These are phyloP conservation scores for Geotrypetes seraphini DNA, from an alignment of 2,797 vertebrate species.

Conservation along the genomic window DNA sequence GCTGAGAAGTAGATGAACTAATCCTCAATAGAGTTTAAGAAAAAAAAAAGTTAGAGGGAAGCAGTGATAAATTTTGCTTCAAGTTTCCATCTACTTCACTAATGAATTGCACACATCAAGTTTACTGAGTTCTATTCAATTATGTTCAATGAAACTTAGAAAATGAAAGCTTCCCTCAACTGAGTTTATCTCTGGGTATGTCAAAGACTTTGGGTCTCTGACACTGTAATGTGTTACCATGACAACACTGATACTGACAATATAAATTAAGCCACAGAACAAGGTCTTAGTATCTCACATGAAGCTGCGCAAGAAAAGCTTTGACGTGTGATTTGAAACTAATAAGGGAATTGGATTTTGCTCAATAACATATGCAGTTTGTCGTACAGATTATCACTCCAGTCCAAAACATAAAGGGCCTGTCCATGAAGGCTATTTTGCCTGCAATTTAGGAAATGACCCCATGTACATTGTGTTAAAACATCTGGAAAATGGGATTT, in stretches of 20 bases:
- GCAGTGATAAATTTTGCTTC: too few species aligned
- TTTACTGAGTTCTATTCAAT: too few species aligned
- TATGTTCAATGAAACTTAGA: slow-evolving; percentile 3
- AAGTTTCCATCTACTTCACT: too few species aligned
- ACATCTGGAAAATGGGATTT: not conserved
- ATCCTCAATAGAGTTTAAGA: too few species aligned
- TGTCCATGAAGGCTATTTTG: slow-evolving; percentile 11
- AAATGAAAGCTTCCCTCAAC: not conserved
- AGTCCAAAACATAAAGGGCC: slow-evolving; percentile 13
- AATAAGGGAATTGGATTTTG: not conserved
- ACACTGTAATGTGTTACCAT: slow-evolving; percentile 9
- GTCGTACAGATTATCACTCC: slow-evolving; percentile 1
- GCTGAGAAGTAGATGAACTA: too few species aligned
- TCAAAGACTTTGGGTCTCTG: slow-evolving; percentile 2
- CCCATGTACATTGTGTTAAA: slow-evolving; percentile 8
- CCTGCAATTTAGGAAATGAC: slow-evolving; percentile 11
- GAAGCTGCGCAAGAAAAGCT: not conserved
- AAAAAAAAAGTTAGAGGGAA: too few species aligned
- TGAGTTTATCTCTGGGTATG: slow-evolving; percentile 2
- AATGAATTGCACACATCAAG: too few species aligned
- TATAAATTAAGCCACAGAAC: slow-evolving; percentile 11
- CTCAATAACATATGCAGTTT: slow-evolving; percentile 3
- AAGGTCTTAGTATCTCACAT: slow-evolving; percentile 5
- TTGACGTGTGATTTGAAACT: slow-evolving; percentile 17
- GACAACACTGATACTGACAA: not conserved